phyloP scores from a whole-genome alignment of 2,888 invertebrate species.

The Drosophila borborema region DNA sequence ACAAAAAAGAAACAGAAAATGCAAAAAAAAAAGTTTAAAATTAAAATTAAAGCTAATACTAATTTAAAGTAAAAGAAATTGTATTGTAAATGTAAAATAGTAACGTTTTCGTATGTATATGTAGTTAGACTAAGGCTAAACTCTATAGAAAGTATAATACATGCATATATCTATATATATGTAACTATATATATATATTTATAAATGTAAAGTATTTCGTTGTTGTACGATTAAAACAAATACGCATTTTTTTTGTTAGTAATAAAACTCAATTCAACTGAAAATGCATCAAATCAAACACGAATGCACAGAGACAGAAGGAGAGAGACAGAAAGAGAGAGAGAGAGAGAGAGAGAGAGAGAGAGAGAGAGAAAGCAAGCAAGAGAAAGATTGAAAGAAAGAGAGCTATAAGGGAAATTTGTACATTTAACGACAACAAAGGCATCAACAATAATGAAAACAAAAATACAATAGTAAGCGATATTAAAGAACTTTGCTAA shows the following conservation, averaged over 20 bases:
- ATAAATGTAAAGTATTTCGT: conserved; percentile 77
- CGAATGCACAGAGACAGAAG: conserved; percentile 9
- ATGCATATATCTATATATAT: not conserved
- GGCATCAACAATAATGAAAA: conserved; percentile 51
- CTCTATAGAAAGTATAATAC: conserved; percentile 50
- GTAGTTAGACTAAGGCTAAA: conserved; percentile 50
- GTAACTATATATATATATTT: conserved; percentile 43
- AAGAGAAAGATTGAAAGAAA: not conserved
- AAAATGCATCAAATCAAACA: conserved; percentile 22
- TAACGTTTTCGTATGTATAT: conserved; percentile 61
- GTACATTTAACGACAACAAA: conserved; percentile 49
- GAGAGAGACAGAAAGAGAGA: not conserved
- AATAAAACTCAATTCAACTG: conserved; percentile 54
- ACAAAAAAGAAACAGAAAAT: conserved; percentile 15
- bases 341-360: not conserved
- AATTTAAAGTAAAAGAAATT: conserved; percentile 56
- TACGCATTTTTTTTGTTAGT: conserved; percentile 76
- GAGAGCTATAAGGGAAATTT: conserved; percentile 35
- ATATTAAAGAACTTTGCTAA: conserved; percentile 40
- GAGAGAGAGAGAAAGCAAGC: not conserved
- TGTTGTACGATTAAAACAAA: conserved; percentile 76
- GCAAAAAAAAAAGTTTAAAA: conserved; percentile 27
- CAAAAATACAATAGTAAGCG: conserved; percentile 44
- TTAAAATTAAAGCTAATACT: conserved; percentile 31
- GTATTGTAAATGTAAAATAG: conserved; percentile 60